phyloP scores from a whole-genome alignment of 2,113 vertebrate species.

The Sebastes fasciatus region DNA sequence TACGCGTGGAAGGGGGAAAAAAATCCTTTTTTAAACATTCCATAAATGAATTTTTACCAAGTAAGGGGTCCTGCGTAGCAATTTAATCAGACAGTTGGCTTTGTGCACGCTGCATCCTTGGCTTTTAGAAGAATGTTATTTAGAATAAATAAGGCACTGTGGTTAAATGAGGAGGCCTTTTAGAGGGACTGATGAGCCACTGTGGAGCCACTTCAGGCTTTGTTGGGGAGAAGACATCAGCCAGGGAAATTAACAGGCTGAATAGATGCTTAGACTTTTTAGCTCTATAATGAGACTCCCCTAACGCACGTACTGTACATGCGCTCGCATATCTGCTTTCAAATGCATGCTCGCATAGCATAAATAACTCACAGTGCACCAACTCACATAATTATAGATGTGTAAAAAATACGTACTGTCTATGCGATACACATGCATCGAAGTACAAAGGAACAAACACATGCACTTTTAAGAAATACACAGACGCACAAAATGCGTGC shows the following conservation, averaged over 20 bases:
- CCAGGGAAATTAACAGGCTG: conserved; percentile 73
- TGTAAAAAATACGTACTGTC: neutral
- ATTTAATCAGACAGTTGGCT: conserved; percentile 62
- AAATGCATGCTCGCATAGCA: conserved; percentile 39
- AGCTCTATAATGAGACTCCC: conserved; percentile 66
- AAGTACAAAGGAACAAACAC: neutral
- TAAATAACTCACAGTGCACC: conserved; percentile 24
- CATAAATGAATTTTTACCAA: conserved; percentile 68
- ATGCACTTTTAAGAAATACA: neutral
- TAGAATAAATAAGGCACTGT: conserved; percentile 68
- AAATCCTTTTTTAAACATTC: conserved; percentile 39
- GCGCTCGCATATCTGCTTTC: conserved; percentile 50
- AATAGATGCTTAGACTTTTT: conserved; percentile 69
- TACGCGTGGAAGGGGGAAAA: neutral
- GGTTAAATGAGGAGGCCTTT: conserved; percentile 71
- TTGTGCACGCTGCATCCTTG: conserved; percentile 54
- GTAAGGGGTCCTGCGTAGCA: conserved; percentile 47
- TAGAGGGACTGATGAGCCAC: conserved; percentile 72
- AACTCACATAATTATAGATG: conserved; percentile 5
- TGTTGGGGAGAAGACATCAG: conserved; percentile 57
- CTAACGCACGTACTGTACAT: conserved; percentile 27
- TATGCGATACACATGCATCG: neutral
- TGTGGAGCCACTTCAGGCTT: conserved; percentile 56
- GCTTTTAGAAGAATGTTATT: conserved; percentile 70
- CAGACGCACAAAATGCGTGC: neutral